A percentile compares a stretch with the other conserved stretches of the same genome.
Conservation (phyloP, 2,113 vertebrate species). For the Epinephelus cyanopodus region DNA sequence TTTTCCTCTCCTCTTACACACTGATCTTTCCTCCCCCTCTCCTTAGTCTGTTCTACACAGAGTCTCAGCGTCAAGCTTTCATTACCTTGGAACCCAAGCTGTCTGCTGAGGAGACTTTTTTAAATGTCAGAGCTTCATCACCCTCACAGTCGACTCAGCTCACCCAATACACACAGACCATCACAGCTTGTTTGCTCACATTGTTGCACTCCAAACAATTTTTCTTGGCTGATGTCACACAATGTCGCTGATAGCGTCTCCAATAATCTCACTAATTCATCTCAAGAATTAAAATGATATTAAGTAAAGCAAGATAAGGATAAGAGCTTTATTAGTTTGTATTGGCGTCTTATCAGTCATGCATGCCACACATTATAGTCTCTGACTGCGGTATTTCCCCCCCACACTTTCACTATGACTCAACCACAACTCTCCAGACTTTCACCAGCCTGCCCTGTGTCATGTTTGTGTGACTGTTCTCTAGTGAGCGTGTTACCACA, state of each 20-base stretch:
- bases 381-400: slow-evolving; percentile 24
- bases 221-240: slow-evolving; percentile 43
- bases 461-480: slow-evolving; percentile 14
- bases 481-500: slow-evolving; percentile 34
- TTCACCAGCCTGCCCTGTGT: slow-evolving; percentile 24
- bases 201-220: slow-evolving; percentile 43
- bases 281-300: slow-evolving; percentile 30
- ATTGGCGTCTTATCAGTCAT: slow-evolving; percentile 53
- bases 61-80: slow-evolving; percentile 25
- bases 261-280: slow-evolving; percentile 37
- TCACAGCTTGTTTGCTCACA: slow-evolving; percentile 50
- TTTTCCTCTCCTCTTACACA: slow-evolving; percentile 4
- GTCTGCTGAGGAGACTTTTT: slow-evolving; percentile 44
- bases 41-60: slow-evolving; percentile 2
- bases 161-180: slow-evolving; percentile 39
- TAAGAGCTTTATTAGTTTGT: slow-evolving; percentile 56
- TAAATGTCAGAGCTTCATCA: slow-evolving; percentile 24
- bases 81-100: slow-evolving; percentile 42
- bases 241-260: slow-evolving; percentile 37
- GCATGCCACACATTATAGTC: slow-evolving; percentile 32
- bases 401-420: slow-evolving; percentile 20
- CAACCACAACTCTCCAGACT: slow-evolving; percentile 5
- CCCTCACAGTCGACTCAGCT: slow-evolving; percentile 33
- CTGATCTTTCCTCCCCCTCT: slow-evolving; percentile 42
- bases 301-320: slow-evolving; percentile 41